Evolutionary conservation across 2,113 vertebrate species (phyloP).

Genomic region (Meles meles): DNA sequence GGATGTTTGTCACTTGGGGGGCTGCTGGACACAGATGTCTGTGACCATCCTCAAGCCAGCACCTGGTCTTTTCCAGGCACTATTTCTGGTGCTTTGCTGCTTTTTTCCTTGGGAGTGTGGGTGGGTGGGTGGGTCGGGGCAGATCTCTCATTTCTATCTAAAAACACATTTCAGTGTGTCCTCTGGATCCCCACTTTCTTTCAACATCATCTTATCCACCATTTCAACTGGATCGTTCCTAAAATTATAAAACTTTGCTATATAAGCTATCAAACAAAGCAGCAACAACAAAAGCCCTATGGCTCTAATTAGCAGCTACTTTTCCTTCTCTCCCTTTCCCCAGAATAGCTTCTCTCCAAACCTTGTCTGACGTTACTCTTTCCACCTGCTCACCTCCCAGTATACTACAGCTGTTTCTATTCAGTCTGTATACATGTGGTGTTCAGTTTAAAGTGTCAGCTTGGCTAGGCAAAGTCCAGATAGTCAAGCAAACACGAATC

Average conservation of each 20-base stretch:
- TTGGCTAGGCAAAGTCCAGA: neutral
- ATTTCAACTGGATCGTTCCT: neutral
- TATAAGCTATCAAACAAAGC: neutral
- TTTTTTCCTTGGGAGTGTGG: neutral
- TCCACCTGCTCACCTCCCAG: neutral
- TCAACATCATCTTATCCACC: neutral
- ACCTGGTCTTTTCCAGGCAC: neutral
- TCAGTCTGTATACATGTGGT: neutral
- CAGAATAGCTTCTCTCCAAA: neutral
- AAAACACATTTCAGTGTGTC: neutral
- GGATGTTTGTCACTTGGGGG: no score
- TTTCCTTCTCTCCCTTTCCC: neutral
- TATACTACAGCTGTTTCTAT: neutral
- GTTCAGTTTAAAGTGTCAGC: neutral
- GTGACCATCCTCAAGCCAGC: accelerated
- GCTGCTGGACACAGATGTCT: neutral
- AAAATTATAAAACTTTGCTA: neutral
- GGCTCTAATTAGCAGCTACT: neutral
- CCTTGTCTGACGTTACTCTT: neutral
- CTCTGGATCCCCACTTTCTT: neutral
- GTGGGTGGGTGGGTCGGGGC: no score
- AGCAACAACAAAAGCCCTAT: neutral
- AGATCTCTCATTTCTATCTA: neutral
- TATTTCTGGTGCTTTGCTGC: neutral
- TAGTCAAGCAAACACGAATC: neutral